A percentile compares a stretch with the other conserved stretches of the same genome.
Conservation (phyloP, 2,797 vertebrate species). For the Chloroceryle amazona region DNA sequence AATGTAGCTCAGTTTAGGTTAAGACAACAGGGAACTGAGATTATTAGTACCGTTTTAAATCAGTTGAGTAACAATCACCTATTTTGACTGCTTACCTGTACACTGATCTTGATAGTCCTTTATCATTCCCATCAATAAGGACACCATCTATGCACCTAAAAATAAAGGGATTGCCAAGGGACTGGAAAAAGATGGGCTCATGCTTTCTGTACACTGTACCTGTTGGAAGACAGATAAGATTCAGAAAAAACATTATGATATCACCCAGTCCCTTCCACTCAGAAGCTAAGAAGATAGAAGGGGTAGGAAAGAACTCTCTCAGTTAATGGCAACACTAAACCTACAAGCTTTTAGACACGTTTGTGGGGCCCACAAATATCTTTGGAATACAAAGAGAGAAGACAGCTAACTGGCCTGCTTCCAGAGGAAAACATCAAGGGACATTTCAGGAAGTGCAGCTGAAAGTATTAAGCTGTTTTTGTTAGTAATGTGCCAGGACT, state of each 20-base stretch:
- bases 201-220: conserved; percentile 91
- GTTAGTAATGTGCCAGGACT: neutral
- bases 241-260: neutral
- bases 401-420: neutral
- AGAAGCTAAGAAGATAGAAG: neutral
- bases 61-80: neutral
- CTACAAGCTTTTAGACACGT: neutral
- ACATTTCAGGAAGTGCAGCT: neutral
- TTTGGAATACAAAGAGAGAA: neutral
- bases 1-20: neutral
- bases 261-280: neutral
- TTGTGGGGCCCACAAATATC: neutral
- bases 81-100: conserved; percentile 82
- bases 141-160: conserved; percentile 94
- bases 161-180: conserved; percentile 93
- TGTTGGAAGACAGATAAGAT: conserved; percentile 65
- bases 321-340: neutral
- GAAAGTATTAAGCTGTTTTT: neutral
- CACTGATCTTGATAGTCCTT: conserved; percentile 90
- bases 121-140: conserved; percentile 94
- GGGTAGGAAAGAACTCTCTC: neutral
- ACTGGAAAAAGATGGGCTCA: conserved; percentile 95
- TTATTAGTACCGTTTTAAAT: neutral
- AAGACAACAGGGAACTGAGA: neutral
- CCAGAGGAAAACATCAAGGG: neutral